Evolutionary conservation across 1,140 invertebrate genomes (phyloP), one percentile per base, ranked within the genome.

Genomic region (Hyphantria cunea): DNA sequence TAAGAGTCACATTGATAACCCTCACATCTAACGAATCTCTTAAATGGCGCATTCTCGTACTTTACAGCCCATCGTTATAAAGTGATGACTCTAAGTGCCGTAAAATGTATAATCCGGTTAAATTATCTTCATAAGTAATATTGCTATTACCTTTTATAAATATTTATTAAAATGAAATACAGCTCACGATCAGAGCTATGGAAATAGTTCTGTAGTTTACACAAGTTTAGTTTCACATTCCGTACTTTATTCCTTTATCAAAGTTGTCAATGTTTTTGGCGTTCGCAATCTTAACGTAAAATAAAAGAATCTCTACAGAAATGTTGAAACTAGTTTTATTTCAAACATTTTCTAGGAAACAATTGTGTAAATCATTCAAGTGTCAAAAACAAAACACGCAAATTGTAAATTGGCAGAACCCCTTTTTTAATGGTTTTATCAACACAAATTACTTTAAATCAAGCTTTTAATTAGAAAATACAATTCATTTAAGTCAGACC

Each of bases 31-130:
- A 14, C 14, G 44, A 58, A 58, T 39, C 31, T 58, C 48, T 37
- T 58, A 58, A 48, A 58, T 58, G 25, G 55, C 2, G 1, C 17
- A 25, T 25, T 25, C 17, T 39, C 55, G 45, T 13, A 33, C 8
- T 44, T 25, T 39, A 13, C 25, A 48, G 15, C 17, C 49, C 55
- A 31, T 56, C 8, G 8, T 10, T n/a, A 12, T 47, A 47, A 56
- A 15, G 12, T 13, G 41, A 48, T 13, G 54, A 10, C 42, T 48
- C 55, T 41, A 39, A 48, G 33, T 58, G 12, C 39, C 8, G 34
- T 45, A 45, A 55, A 55, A 58, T 49, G 37, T 58, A 58, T 58
- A 25, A 41, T 32, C 6, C 45, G 6, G 11, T 49, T 49, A 25
- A 49, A 42, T 33, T 58, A 58, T 39, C 33, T 13, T 13, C 41